Percentiles rank a stretch among this genome's conserved stretches.
Evolutionary conservation across 2,797 vertebrate species (phyloP).

Genomic region (Chloroceryle inda): DNA sequence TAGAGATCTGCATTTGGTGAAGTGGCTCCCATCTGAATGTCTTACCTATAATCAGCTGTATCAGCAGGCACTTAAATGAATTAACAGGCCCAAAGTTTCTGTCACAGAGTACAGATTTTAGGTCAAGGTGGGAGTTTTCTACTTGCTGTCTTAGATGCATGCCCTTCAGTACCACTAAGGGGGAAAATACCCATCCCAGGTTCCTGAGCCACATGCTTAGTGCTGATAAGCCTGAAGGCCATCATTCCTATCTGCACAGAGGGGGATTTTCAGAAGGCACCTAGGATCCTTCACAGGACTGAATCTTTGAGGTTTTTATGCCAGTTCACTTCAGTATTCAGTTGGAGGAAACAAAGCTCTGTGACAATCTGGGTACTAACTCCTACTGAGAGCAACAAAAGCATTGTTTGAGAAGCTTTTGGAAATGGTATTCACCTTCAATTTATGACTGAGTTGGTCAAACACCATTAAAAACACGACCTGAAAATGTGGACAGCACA

Average conservation of each 20-base stretch:
- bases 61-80: not conserved
- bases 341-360: not conserved
- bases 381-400: not conserved
- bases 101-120: not conserved
- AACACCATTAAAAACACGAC: not conserved
- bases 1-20: not conserved
- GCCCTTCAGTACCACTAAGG: not conserved
- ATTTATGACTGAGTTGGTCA: not conserved
- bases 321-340: not conserved
- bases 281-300: not conserved
- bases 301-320: not conserved
- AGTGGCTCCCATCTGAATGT: not conserved
- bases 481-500: not conserved
- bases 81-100: not conserved
- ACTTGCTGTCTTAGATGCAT: not conserved
- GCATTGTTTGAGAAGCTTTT: not conserved
- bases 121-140: not conserved
- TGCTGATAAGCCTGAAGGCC: not conserved
- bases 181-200: accelerated
- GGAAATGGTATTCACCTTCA: not conserved
- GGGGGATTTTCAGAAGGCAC: not conserved
- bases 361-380: not conserved
- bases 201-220: not conserved
- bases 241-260: not conserved
- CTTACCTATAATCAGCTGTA: not conserved